Evolutionary conservation across 2,888 invertebrate genomes (phyloP), one percentile per base, ranked within the genome.

Genomic region (Conops quadrifasciatus): DNA sequence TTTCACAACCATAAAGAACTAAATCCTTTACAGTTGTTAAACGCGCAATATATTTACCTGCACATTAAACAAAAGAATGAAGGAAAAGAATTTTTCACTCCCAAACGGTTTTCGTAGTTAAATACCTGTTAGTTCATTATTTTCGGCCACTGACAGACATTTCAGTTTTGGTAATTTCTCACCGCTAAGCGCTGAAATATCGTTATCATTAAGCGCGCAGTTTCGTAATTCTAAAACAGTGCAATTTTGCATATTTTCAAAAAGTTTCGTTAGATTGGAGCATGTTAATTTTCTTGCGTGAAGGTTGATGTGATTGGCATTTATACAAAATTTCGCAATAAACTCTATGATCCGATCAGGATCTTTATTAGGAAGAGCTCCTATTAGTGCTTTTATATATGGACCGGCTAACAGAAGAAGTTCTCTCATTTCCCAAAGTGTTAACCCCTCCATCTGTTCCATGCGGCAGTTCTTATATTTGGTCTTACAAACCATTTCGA

Each of bases 351-450:
- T 70, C 7, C 75, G 75, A 19, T 68, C 58, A 13, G 64, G 71
- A 71, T 72, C 19, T 26, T 70, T 70, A 16, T 62, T 64, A 15
- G 71, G 72, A 19, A 75, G 4, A 2, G 13, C 13, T 16, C 75
- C 73, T 2, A 2, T 24, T 13, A 75, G 51, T 16, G 64, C 16
- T 36, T 71, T 65, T 24, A 75, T 75, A 49, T 24, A 13, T n/a
- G 69, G 28, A 2, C 75, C 75, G 13, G 72, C 73, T 4, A 63
- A n/a, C 47, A 62, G 60, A 56, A 75, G 65, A 15, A 75, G 72
- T n/a, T 75, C 72, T 5, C 71, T 72, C 21, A 62, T 71, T 21
- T 73, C 73, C 72, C 72, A 75, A 19, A 75, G 62, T 15, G 75
- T 75, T 51, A 75, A 11, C 1, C 15, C 4, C 19, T 7, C 24